A percentile compares a stretch with the other conserved stretches of the same genome.
These are phyloP conservation scores for Thaumetopoea pityocampa DNA, from an alignment of 1,140 invertebrate genomes.

Conservation along the genomic window DNA sequence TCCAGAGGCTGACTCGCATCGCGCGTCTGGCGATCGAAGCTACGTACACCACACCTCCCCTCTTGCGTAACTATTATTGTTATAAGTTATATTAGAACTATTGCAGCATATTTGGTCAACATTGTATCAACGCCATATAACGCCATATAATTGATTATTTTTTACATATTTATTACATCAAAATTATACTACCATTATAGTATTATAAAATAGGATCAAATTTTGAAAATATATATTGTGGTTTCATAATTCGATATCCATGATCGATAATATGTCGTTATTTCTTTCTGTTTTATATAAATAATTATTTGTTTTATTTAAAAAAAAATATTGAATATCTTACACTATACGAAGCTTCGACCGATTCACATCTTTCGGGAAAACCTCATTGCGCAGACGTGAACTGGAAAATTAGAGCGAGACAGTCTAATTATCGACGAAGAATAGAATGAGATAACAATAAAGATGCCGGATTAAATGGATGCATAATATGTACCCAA, in stretches of 20 bases:
- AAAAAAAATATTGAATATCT: no score
- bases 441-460: slow-evolving; percentile 33
- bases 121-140: no score
- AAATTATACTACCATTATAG: neutral
- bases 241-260: no score
- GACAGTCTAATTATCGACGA: slow-evolving; percentile 20
- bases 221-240: neutral
- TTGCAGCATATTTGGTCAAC: neutral
- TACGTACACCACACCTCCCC: slow-evolving; percentile 49
- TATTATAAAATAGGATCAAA: neutral
- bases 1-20: slow-evolving; percentile 59
- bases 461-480: slow-evolving; percentile 32
- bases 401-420: slow-evolving; percentile 45
- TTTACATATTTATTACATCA: neutral
- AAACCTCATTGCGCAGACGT: slow-evolving; percentile 53
- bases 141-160: neutral
- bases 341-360: slow-evolving; percentile 58
- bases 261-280: no score
- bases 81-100: slow-evolving; percentile 16
- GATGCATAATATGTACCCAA: slow-evolving; percentile 60
- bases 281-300: no score
- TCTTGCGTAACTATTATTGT: slow-evolving; percentile 69
- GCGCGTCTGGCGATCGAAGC: slow-evolving; percentile 44
- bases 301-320: no score
- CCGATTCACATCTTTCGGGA: slow-evolving; percentile 49